Evolutionary conservation across 2,888 invertebrate species (phyloP).

Genomic region (Pseudococcus viburni): DNA sequence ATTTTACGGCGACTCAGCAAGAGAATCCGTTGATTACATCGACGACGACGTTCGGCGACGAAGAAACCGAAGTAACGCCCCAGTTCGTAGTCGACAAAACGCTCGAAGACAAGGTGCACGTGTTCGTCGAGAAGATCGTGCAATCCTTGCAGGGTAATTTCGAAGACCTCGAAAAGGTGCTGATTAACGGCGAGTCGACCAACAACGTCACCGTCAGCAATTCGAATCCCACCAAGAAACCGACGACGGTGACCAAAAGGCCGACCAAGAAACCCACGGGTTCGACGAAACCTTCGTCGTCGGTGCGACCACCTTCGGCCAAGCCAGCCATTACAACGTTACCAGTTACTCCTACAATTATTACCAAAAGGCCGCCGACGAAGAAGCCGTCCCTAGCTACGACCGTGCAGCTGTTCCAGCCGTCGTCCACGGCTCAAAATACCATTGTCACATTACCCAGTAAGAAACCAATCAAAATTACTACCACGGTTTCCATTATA

Average conservation of each 20-base stretch:
- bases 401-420: slow-evolving; percentile 67
- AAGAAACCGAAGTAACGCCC: slow-evolving; percentile 81
- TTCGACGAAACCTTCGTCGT: slow-evolving; percentile 67
- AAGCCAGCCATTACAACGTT: slow-evolving; percentile 60
- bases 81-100: slow-evolving; percentile 85
- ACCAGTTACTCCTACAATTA: slow-evolving; percentile 44
- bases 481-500: slow-evolving; percentile 65
- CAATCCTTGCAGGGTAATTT: slow-evolving; percentile 87
- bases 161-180: slow-evolving; percentile 84
- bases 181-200: slow-evolving; percentile 74
- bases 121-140: slow-evolving; percentile 87
- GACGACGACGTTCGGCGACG: slow-evolving; percentile 71
- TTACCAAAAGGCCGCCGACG: slow-evolving; percentile 66
- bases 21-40: slow-evolving; percentile 70
- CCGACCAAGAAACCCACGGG: slow-evolving; percentile 69
- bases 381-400: slow-evolving; percentile 67
- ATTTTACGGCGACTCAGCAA: slow-evolving; percentile 76
- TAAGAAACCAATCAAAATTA: slow-evolving; percentile 65
- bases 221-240: slow-evolving; percentile 68
- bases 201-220: slow-evolving; percentile 69
- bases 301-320: slow-evolving; percentile 67
- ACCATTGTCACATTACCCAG: slow-evolving; percentile 64
- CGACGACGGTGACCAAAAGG: slow-evolving; percentile 70
- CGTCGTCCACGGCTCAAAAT: slow-evolving; percentile 63
- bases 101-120: slow-evolving; percentile 84